Percentiles rank a stretch among this genome's conserved stretches.
Evolutionary conservation across 30 jellyfish, hydroid and myxozoan genomes (phyloP).

Genomic region (Nemopilema nomurai): DNA sequence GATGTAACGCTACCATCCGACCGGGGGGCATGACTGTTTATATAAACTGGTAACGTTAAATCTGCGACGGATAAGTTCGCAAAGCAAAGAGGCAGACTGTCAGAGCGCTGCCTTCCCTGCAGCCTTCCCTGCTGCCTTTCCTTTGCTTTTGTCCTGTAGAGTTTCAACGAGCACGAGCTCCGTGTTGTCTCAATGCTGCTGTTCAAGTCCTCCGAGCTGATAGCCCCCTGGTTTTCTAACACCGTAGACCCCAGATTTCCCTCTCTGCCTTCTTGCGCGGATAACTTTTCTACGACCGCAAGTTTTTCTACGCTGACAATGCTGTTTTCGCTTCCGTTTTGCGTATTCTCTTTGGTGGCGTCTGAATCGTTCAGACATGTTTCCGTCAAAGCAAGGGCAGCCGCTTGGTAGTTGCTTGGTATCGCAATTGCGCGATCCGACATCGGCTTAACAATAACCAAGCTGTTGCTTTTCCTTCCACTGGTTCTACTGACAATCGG

Average conservation of each 20-base stretch:
- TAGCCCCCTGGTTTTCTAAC: not conserved
- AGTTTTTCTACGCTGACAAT: not conserved
- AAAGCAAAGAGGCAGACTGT: slow-evolving; percentile 3
- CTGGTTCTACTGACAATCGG: not conserved
- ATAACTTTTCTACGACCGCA: not conserved
- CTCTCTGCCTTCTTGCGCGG: not conserved
- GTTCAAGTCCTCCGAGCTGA: not conserved
- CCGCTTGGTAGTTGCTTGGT: not conserved
- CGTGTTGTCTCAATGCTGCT: not conserved
- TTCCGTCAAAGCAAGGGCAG: not conserved
- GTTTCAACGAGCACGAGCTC: not conserved
- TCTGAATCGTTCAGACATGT: not conserved
- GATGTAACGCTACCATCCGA: not conserved
- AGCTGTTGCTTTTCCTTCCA: not conserved
- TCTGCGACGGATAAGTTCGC: not conserved
- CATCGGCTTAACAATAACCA: not conserved
- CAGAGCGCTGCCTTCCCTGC: not conserved
- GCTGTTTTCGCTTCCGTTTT: not conserved
- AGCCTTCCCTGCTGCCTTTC: not conserved
- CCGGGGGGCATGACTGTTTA: not conserved
- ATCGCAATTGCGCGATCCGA: not conserved
- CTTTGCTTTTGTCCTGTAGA: not conserved
- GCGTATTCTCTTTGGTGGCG: not conserved
- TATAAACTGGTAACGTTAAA: not conserved
- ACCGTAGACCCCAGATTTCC: not conserved